A percentile compares a stretch with the other conserved stretches of the same genome.
Conservation (phyloP, 2,113 vertebrate genomes). For the Hoplias malabaricus region DNA sequence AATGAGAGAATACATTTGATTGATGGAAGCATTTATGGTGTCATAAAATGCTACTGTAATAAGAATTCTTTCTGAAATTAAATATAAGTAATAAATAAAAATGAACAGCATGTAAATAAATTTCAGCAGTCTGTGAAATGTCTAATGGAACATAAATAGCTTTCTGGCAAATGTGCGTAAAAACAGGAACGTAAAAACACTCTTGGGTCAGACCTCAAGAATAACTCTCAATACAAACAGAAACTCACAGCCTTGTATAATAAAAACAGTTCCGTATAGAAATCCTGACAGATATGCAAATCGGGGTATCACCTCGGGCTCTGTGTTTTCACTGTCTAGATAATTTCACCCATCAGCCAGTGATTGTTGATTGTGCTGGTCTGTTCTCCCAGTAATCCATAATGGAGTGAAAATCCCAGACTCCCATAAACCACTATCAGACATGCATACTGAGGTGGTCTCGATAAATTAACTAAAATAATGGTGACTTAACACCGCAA, state of each 20-base stretch:
- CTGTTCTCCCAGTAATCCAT: neutral
- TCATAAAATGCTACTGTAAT: neutral
- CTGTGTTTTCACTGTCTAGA: conserved; percentile 23
- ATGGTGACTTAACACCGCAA: conserved; percentile 7
- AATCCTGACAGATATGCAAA: neutral
- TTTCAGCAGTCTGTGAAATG: neutral
- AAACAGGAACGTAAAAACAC: neutral
- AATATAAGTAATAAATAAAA: neutral
- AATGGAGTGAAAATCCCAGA: neutral
- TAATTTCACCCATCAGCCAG: neutral
- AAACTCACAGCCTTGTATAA: neutral
- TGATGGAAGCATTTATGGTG: neutral
- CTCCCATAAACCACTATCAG: neutral
- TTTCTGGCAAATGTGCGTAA: neutral
- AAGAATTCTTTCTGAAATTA: neutral
- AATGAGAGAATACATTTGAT: neutral
- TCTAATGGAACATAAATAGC: neutral
- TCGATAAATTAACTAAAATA: conserved; percentile 13
- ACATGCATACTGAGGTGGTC: conserved; percentile 17
- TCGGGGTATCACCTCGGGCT: neutral
- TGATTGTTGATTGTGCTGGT: neutral
- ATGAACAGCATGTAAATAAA: neutral
- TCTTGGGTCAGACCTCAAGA: neutral
- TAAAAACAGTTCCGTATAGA: neutral
- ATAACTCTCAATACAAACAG: neutral